phyloP scores from a whole-genome alignment of 2,888 invertebrate genomes.

The Xylota sylvarum region DNA sequence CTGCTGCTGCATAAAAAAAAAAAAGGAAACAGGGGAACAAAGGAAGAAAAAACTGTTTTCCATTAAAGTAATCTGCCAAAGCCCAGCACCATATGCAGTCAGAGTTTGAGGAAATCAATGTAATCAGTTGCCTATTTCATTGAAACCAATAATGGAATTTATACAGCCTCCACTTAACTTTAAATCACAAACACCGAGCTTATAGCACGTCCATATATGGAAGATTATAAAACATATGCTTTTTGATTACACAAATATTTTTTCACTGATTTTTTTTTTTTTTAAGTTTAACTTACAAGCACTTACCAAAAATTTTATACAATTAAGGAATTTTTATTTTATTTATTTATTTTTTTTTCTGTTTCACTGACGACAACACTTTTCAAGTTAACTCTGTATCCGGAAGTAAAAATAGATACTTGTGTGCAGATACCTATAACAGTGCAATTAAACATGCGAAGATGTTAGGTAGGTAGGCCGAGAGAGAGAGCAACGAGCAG shows the following conservation, averaged over 20 bases:
- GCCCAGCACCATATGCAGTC: not conserved
- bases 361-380: not conserved
- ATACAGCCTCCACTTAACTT: not conserved
- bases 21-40: not conserved
- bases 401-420: slow-evolving; percentile 57
- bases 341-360: slow-evolving; percentile 23
- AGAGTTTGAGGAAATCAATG: slow-evolving; percentile 35
- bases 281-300: not conserved
- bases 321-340: not conserved
- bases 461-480: not conserved
- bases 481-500: slow-evolving; percentile 20
- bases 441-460: slow-evolving; percentile 62
- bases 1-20: too few relatives aligned
- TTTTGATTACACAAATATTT: not conserved
- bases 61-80: slow-evolving; percentile 34
- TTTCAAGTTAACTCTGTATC: slow-evolving; percentile 36
- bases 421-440: slow-evolving; percentile 64
- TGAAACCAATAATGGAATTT: slow-evolving; percentile 23
- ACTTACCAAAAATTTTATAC: slow-evolving; percentile 46
- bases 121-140: not conserved
- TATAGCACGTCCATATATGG: not conserved
- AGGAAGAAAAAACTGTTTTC: slow-evolving; percentile 10
- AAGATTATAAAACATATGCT: slow-evolving; percentile 23
- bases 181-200: not conserved
- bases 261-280: not conserved